phyloP scores from a whole-genome alignment of 2,888 invertebrate species.

The Globia sparganii region DNA sequence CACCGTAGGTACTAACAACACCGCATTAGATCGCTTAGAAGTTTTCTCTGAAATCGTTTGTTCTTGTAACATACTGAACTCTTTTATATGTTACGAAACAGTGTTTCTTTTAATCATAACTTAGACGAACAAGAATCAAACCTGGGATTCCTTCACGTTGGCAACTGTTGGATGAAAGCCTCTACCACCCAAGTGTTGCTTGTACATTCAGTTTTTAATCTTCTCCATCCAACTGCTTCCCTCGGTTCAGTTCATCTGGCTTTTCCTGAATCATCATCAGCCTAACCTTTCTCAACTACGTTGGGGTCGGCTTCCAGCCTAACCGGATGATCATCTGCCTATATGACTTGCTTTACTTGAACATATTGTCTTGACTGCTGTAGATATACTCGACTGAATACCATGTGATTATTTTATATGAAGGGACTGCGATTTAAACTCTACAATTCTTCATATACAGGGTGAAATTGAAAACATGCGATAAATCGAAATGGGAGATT shows the following conservation, averaged over 20 bases:
- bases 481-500: too few relatives aligned
- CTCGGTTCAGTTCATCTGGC: not conserved
- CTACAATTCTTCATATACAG: not conserved
- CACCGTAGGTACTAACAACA: constrained; percentile 48
- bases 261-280: not conserved
- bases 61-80: constrained; percentile 18
- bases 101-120: not conserved
- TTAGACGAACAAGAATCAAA: constrained; percentile 13
- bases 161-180: not conserved
- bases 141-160: constrained; percentile 1
- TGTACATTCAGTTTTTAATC: not conserved
- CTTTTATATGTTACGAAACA: constrained; percentile 24
- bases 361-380: not conserved
- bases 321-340: not conserved
- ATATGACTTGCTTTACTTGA: not conserved
- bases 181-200: not conserved
- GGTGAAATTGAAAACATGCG: too few relatives aligned
- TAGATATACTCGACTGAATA: not conserved
- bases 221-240: not conserved
- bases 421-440: constrained; percentile 6
- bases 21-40: constrained; percentile 46
- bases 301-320: not conserved
- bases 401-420: not conserved
- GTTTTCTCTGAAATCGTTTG: constrained; percentile 55
- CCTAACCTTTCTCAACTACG: not conserved